Conservation (phyloP, 92 coral and sea anemone species). For the Pocillopora meandrina region DNA sequence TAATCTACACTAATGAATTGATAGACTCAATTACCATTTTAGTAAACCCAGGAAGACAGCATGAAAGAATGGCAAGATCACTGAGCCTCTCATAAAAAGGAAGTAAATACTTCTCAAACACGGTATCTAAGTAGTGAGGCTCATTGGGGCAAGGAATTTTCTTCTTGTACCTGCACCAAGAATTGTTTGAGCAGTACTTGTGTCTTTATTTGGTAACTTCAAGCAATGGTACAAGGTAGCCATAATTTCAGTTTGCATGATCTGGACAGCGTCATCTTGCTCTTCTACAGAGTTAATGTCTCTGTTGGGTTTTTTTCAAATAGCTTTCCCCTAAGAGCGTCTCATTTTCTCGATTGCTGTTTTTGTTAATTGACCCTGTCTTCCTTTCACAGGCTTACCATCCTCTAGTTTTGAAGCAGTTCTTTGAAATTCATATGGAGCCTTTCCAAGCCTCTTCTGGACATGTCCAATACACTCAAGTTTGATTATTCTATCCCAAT, state of each 20-base stretch:
- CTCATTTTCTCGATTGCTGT: conserved; percentile 28
- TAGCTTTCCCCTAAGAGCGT: conserved; percentile 26
- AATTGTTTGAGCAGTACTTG: conserved; percentile 9
- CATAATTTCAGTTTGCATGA: conserved; percentile 22
- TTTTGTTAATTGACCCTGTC: conserved; percentile 36
- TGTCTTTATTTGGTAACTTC: background rate
- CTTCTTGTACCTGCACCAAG: conserved; percentile 50
- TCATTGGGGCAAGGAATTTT: conserved; percentile 29
- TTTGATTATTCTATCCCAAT: conserved; percentile 46
- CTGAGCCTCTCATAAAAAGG: conserved; percentile 28
- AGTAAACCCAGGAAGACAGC: conserved; percentile 27
- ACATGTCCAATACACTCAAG: conserved; percentile 63
- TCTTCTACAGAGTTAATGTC: conserved; percentile 14
- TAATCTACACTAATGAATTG: conserved; percentile 42
- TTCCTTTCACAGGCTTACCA: conserved; percentile 55
- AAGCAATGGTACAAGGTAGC: conserved; percentile 34
- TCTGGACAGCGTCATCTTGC: conserved; percentile 26
- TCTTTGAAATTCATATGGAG: conserved; percentile 50
- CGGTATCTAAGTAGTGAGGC: conserved; percentile 44
- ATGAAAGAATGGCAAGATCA: conserved; percentile 25
- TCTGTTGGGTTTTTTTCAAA: background rate
- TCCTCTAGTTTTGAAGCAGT: conserved; percentile 44
- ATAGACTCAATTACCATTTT: conserved; percentile 31
- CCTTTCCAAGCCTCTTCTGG: conserved; percentile 55
- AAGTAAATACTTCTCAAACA: conserved; percentile 15